These are phyloP conservation scores for Odontomachus brunneus DNA, from an alignment of 1,140 invertebrate genomes.

Conservation along the genomic window DNA sequence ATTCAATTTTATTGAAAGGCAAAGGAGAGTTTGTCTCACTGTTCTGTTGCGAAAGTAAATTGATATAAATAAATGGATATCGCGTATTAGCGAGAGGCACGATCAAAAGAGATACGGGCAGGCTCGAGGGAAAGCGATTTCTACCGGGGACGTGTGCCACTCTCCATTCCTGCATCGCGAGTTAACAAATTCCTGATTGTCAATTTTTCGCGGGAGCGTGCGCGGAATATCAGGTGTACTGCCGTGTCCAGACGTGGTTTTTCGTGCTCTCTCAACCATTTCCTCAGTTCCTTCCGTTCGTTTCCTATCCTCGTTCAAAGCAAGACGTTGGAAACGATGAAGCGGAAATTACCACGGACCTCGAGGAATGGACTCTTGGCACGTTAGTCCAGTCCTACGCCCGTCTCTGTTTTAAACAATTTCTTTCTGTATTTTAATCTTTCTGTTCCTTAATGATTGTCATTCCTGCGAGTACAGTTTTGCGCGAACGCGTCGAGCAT, in stretches of 20 bases:
- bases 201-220: slow-evolving; percentile 67
- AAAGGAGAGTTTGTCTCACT: not conserved
- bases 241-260: slow-evolving; percentile 63
- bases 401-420: slow-evolving; percentile 19
- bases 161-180: slow-evolving; percentile 19
- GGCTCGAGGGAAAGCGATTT: not conserved
- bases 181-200: slow-evolving; percentile 68
- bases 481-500: no score
- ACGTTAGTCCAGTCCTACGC: slow-evolving; percentile 31
- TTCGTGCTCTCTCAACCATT: slow-evolving; percentile 41
- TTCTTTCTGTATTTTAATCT: slow-evolving; percentile 2
- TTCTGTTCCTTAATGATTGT: no score
- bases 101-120: slow-evolving; percentile 6
- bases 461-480: not conserved
- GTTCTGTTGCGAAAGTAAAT: not conserved
- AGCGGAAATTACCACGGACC: slow-evolving; percentile 63
- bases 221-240: slow-evolving; percentile 66
- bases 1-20: slow-evolving; percentile 1
- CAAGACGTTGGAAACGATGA: slow-evolving; percentile 39
- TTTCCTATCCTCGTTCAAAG: slow-evolving; percentile 37
- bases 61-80: slow-evolving; percentile 11
- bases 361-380: slow-evolving; percentile 54
- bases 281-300: slow-evolving; percentile 29
- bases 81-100: no score
- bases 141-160: slow-evolving; percentile 13